Evolutionary conservation across 2,888 invertebrate genomes (phyloP).

Genomic region (Sabellastarte sp.): DNA sequence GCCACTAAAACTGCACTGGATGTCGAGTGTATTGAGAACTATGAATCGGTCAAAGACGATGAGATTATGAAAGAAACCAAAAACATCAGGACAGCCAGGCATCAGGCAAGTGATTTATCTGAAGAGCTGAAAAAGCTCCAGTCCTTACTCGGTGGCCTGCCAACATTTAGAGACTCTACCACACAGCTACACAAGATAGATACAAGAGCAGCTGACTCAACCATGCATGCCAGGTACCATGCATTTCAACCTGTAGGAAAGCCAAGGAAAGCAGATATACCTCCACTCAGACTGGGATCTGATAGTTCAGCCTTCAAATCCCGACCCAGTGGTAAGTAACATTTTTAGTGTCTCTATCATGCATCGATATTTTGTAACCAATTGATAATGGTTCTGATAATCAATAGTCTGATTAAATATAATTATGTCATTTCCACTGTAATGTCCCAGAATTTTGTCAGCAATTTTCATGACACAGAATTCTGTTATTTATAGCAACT

Average conservation of each 20-base stretch:
- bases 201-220: conserved; percentile 3
- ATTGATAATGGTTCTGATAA: too few relatives aligned
- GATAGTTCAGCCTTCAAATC: too few relatives aligned
- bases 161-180: conserved; percentile 24
- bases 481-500: too few relatives aligned
- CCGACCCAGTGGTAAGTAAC: too few relatives aligned
- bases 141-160: conserved; percentile 25
- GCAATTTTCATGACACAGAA: too few relatives aligned
- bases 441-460: too few relatives aligned
- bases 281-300: too few relatives aligned
- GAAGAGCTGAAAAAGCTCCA: conserved; percentile 24
- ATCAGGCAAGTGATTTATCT: conserved; percentile 25
- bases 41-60: conserved; percentile 5
- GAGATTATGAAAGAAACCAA: neutral
- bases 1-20: conserved; percentile 22
- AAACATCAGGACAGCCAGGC: conserved; percentile 20
- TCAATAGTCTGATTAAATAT: too few relatives aligned
- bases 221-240: neutral
- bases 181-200: conserved; percentile 5
- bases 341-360: too few relatives aligned
- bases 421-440: too few relatives aligned
- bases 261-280: neutral
- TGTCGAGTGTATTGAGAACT: conserved; percentile 20
- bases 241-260: neutral
- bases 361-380: too few relatives aligned